Conservation (phyloP, 2,888 invertebrate species). For the Oscheius sp. region DNA sequence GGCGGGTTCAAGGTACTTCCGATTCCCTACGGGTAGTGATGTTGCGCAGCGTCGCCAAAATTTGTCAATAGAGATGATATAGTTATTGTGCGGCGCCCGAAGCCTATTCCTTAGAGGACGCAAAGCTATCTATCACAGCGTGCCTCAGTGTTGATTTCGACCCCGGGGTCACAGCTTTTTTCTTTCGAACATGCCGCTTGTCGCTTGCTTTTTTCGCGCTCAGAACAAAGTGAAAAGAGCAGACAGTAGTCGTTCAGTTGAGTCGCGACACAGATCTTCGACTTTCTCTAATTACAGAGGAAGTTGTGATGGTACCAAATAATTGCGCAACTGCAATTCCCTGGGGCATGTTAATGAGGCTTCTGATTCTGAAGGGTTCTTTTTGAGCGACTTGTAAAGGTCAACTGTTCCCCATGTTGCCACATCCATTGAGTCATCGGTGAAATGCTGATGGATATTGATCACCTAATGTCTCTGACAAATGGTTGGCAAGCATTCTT, state of each 20-base stretch:
- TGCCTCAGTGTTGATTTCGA: constrained; percentile 37
- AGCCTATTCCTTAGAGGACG: constrained; percentile 35
- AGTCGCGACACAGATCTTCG: neutral
- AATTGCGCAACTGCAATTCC: constrained; percentile 20
- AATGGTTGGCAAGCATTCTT: constrained; percentile 2
- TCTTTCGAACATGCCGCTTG: neutral
- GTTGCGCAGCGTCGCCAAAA: constrained; percentile 39
- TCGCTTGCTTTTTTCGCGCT: neutral
- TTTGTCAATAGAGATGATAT: constrained; percentile 41
- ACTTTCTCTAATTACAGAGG: constrained; percentile 31
- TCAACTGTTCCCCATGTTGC: constrained; percentile 4
- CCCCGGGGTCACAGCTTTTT: constrained; percentile 28
- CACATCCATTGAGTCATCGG: constrained; percentile 17
- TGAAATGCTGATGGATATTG: constrained; percentile 29
- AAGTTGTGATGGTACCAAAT: constrained; percentile 29
- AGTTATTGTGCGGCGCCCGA: constrained; percentile 37
- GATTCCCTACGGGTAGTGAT: constrained; percentile 29
- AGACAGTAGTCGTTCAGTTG: neutral
- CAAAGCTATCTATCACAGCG: constrained; percentile 35
- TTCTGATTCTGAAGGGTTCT: neutral
- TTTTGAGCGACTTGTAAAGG: too few species aligned
- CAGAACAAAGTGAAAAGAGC: neutral
- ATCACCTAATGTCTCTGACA: constrained; percentile 33
- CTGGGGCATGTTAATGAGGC: constrained; percentile 25
- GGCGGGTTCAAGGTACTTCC: constrained; percentile 28